Base-by-base conservation (phyloP, 2,888 invertebrate genomes). In the Cyclophora punctaria region DNA sequence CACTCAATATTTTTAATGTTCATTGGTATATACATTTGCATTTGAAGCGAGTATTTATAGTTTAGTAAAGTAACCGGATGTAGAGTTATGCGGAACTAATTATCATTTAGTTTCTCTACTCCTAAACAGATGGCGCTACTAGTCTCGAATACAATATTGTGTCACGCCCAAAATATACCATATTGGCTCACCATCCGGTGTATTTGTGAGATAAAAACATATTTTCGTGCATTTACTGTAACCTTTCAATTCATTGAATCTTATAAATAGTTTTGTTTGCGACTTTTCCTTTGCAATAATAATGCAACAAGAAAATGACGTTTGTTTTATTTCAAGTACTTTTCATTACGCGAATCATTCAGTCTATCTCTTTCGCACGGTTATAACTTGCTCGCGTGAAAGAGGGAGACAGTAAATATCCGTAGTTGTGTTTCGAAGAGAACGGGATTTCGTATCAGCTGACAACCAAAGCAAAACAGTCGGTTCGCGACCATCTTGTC, bases 391-490 rank as follows among this genome's bases (percentile, higher is more conserved):
- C 3, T 0, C 0, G 2, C 46, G 58, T 37, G 69, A 52, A 53
- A 63, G 65, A 83, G 60, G 50, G 79, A 78, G 75, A 74, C 0
- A 59, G 49, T 51, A 41, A 37, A 40, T 60, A 60, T 48, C 57
- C 51, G 58, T 57, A 55, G 56, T 67, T 77, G 62, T 72, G 74
- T 72, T 77, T 74, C 66, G 73, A 82, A 63, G 69, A 71, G 66
- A 82, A 77, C 81, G 77, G 78, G 71, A 63, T 75, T 78, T 83
- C 82, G 83, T 89, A 89, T 89, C 89, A 89, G 89, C 89, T 89
- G 89, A 89, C 89, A 89, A 86, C 80, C 89, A 89, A 89, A 89
- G 89, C 89, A 89, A 89, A 89, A 89, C 89, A 89, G 89, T 89
- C 87, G 88, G 89, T 88, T 83, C 85, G 88, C 89, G 83, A 89